Conservation (phyloP, 2,113 vertebrate genomes). For the Cynocephalus volans region DNA sequence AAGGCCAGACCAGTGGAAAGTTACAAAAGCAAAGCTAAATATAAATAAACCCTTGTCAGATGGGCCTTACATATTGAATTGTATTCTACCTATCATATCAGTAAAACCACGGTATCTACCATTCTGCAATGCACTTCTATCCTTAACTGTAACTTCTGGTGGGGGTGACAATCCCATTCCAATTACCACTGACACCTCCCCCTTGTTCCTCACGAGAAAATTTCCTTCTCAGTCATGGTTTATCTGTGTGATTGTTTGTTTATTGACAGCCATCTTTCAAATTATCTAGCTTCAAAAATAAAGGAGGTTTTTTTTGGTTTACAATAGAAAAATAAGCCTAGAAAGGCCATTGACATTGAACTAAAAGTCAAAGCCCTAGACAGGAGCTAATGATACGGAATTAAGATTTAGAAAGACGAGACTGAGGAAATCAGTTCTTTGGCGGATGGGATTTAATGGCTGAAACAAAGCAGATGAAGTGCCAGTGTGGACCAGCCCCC, state of each 20-base stretch:
- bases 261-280: not conserved
- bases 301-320: not conserved
- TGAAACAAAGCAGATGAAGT: not conserved
- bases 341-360: not conserved
- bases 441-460: not conserved
- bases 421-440: not conserved
- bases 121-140: not conserved
- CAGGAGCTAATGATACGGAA: not conserved
- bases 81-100: not conserved
- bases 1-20: not conserved
- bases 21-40: slow-evolving; percentile 37
- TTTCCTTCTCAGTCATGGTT: not conserved
- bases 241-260: not conserved
- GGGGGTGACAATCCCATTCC: not conserved
- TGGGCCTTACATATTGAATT: not conserved
- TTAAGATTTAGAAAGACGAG: not conserved
- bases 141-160: not conserved
- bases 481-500: not conserved
- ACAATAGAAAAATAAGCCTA: slow-evolving; percentile 18
- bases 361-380: not conserved
- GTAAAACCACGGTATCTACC: not conserved
- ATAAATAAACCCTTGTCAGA: not conserved
- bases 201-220: not conserved
- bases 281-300: slow-evolving; percentile 21
- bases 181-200: not conserved